A percentile compares a stretch with the other conserved stretches of the same genome.
phyloP scores from a whole-genome alignment of 2,888 invertebrate genomes.

The Girardia tigrina region DNA sequence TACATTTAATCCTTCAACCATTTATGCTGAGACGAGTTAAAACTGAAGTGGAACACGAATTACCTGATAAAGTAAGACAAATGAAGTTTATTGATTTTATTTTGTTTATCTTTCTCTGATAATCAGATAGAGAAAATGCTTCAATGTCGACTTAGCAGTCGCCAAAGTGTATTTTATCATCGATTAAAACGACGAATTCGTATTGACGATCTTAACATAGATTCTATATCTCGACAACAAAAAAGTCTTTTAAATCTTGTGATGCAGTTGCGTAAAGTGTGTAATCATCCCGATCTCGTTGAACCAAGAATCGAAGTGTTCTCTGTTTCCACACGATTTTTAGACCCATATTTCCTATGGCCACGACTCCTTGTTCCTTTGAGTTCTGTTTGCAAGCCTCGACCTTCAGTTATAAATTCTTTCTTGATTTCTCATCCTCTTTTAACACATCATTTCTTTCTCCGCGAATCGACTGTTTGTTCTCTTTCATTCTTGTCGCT shows the following conservation, averaged over 20 bases:
- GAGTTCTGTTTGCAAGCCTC: conserved; percentile 44
- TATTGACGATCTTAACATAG: conserved; percentile 54
- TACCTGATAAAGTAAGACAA: conserved; percentile 71
- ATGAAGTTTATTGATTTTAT: too few relatives aligned
- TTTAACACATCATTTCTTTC: not conserved
- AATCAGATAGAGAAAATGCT: conserved; percentile 58
- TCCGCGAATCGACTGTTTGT: not conserved
- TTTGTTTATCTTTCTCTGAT: conserved; percentile 25
- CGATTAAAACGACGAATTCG: conserved; percentile 87
- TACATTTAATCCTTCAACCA: conserved; percentile 85
- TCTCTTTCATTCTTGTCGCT: not conserved
- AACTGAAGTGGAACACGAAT: conserved; percentile 84
- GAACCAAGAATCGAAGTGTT: conserved; percentile 68
- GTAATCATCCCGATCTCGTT: conserved; percentile 89
- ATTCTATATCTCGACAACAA: conserved; percentile 57
- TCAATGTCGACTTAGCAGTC: conserved; percentile 54
- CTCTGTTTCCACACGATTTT: not conserved
- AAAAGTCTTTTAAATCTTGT: conserved; percentile 88
- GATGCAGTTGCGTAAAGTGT: conserved; percentile 93
- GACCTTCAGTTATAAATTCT: not conserved
- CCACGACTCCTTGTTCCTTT: conserved; percentile 67
- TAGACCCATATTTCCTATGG: conserved; percentile 31
- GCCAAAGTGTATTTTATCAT: conserved; percentile 71
- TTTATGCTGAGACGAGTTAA: conserved; percentile 86
- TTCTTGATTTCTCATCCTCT: conserved; percentile 4